Evolutionary conservation across 2,888 invertebrate species (phyloP).

Genomic region (Reticulitermes lucifugus): DNA sequence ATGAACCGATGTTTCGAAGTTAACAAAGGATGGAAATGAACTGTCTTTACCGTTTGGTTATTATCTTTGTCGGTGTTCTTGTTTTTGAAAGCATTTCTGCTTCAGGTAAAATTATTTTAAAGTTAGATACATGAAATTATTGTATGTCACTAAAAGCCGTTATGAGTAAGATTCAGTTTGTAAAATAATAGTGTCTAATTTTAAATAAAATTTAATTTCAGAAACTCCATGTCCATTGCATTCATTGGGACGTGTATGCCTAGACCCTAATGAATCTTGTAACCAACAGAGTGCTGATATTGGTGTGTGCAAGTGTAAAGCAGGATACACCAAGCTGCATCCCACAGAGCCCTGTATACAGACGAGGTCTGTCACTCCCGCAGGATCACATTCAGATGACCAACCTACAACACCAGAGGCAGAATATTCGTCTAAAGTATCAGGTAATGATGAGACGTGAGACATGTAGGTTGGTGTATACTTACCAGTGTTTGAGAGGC

Average conservation of each 20-base stretch:
- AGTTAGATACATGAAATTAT: neutral
- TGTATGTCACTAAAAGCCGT: neutral
- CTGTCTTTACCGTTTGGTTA: neutral
- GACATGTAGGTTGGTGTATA: no score
- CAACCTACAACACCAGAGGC: neutral
- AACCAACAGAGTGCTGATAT: neutral
- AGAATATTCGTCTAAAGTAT: neutral
- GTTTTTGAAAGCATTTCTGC: neutral
- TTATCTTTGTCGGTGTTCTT: neutral
- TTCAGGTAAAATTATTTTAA: neutral
- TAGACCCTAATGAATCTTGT: slow-evolving; percentile 12
- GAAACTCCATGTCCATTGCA: neutral
- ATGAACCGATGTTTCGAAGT: neutral
- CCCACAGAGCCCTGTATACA: neutral
- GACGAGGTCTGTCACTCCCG: neutral
- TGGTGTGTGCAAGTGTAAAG: slow-evolving; percentile 5
- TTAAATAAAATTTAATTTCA: no score
- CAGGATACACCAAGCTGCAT: neutral
- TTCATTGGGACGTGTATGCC: neutral
- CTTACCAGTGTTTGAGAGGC: no score
- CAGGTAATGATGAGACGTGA: neutral
- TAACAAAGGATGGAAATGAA: neutral
- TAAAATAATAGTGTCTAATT: neutral
- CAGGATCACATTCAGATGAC: neutral
- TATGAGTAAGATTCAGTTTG: no score